Evolutionary conservation across 2,888 invertebrate species (phyloP), one percentile per base, ranked within the genome.

Genomic region (Arenicola marina): DNA sequence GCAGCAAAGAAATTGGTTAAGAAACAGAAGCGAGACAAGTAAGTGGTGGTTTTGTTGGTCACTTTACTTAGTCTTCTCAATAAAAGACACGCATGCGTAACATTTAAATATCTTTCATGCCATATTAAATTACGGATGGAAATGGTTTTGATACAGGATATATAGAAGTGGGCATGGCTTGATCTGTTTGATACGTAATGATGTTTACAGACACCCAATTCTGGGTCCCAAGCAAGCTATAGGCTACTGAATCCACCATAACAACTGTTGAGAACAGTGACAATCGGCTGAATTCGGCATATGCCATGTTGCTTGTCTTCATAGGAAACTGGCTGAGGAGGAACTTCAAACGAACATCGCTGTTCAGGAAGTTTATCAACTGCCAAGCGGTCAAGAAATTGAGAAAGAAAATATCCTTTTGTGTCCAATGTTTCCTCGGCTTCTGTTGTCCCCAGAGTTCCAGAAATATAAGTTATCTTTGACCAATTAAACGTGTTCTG

Each of bases 341-440:
- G 94, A 95, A 86, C 86, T 93, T 85, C 88, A 91, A 83, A 86
- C 92, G 62, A 93, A 92, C 78, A 89, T 92, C 31, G 73, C 77
- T 4, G 73, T 80, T 51, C 76, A 76, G 28, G 85, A 85, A 72
- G 81, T 70, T 1, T 93, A 92, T 79, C 87, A 87, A 63, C 91
- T 95, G 76, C 95, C 94, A 0, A 87, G 89, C 57, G 89, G 89
- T 66, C 90, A 90, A 71, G 91, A 91, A 76, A 83, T 91, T 31
- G 87, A 89, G 56, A 89, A 91, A 77, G 84, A 84, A 73, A 68
- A 77, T 78, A 62, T 64, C 64, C 60, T 71, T 48, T 15, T 11
- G 7, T 54, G 26, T 15, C 15, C 11, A 53, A 21, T 29, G 21
- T 56, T 45, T 15, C 7, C 44, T 18, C 24, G 18, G 11, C 4